Base-by-base conservation (phyloP, 2,888 invertebrate genomes). In the Schrankia costaestrigalis region DNA sequence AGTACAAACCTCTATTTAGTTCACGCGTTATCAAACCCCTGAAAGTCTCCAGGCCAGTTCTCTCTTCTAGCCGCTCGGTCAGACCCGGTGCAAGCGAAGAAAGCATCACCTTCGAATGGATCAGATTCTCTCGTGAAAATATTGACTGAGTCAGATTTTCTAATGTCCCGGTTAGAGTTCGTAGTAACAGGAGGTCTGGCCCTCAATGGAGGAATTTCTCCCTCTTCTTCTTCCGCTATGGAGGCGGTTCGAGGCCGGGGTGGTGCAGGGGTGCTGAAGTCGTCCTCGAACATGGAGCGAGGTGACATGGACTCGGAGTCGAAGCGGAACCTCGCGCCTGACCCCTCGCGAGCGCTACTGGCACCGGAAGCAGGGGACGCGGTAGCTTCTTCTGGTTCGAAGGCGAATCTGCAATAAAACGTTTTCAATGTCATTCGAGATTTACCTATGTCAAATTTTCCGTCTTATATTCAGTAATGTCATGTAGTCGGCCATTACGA, bases 21-120 rank as follows among this genome's bases (percentile, higher is more conserved):
- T 85, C 76, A 86, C 63, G 78, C 69, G 38, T 84, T 78, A 32
- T 83, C 86, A 41, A 88, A 87, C 7, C 80, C 83, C 14, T 83
- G 82, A 41, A 85, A 87, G 49, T 87, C 85, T 0, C 85, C 85
- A 3, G 88, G 88, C 88, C 89, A 89, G 62, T 88, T 87, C 42
- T 88, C 88, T 1, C 87, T 54, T 0, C 83, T 53, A 19, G 88
- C 88, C 1, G 71, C 87, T 5, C 82, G 65, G 35, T 86, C 88
- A 0, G 89, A 86, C 0, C 88, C 87, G 0, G 89, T 86, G 48
- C 86, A 84, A 7, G 90, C 92, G 68, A 97, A 97, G 79, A 96
- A 96, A 53, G 95, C 95, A 57, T 95, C 95, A 32, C 94, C 94
- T 54, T 95, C 96, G 65, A 97, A 97, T 1, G 97, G 97, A 81